phyloP scores from a whole-genome alignment of 2,797 vertebrate species.

The Fistularia tabacaria region DNA sequence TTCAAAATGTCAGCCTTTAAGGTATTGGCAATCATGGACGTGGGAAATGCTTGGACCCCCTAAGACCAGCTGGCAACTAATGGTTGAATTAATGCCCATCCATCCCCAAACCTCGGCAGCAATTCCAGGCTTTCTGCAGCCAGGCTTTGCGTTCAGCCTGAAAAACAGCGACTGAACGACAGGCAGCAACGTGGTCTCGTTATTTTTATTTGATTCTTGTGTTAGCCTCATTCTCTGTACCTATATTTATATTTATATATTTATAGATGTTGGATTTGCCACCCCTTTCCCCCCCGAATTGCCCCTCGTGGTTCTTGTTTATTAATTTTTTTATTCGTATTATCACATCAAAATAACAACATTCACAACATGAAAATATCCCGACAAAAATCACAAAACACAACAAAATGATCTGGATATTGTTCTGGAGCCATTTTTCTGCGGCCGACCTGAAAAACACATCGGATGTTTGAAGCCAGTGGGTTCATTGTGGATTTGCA shows the following conservation, averaged over 20 bases:
- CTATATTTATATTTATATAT: too few species aligned
- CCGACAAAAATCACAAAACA: slow-evolving; percentile 16
- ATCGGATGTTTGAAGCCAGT: slow-evolving; percentile 14
- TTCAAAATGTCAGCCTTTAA: slow-evolving; percentile 21
- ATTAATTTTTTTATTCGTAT: too few species aligned
- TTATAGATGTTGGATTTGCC: too few species aligned
- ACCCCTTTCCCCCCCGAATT: too few species aligned
- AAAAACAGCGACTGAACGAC: too few species aligned
- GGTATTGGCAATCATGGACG: slow-evolving; percentile 15
- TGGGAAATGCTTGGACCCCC: slow-evolving; percentile 7
- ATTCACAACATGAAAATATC: background rate
- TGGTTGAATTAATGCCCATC: slow-evolving; percentile 18
- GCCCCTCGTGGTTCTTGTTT: too few species aligned
- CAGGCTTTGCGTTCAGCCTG: too few species aligned
- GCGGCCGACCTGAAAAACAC: slow-evolving; percentile 10
- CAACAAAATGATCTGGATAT: slow-evolving; percentile 9
- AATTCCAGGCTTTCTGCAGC: too few species aligned
- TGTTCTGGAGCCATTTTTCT: slow-evolving; percentile 9
- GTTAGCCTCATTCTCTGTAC: too few species aligned
- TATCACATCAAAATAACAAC: too few species aligned
- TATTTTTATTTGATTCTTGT: too few species aligned
- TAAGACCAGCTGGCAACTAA: slow-evolving; percentile 29
- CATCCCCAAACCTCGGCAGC: slow-evolving; percentile 15
- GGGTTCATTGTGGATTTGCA: slow-evolving; percentile 6
- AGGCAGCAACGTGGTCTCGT: too few species aligned